These are phyloP conservation scores for Carettochelys insculpta DNA, from an alignment of 2,113 vertebrate genomes.

Conservation along the genomic window DNA sequence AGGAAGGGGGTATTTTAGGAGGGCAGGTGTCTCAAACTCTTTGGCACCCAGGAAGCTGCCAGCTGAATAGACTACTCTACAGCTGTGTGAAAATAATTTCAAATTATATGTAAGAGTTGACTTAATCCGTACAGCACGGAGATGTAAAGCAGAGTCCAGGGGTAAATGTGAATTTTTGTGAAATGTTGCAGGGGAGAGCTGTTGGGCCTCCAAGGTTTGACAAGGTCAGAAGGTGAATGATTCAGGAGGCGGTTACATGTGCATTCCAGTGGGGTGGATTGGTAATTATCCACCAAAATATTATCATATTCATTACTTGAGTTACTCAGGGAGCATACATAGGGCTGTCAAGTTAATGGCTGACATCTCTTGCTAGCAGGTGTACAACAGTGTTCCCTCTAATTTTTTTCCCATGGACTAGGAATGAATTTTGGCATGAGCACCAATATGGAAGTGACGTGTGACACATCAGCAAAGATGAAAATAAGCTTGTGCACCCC, in stretches of 20 bases:
- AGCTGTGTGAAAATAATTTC: not conserved
- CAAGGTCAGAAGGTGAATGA: not conserved
- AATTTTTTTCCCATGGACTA: no score
- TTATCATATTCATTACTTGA: not conserved
- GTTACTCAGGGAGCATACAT: not conserved
- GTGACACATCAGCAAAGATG: no score
- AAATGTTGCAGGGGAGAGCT: not conserved
- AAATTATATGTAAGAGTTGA: not conserved
- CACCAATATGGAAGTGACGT: no score
- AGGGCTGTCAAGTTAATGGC: not conserved
- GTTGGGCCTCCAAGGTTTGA: not conserved
- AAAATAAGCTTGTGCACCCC: no score
- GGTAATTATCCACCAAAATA: not conserved
- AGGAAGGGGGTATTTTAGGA: not conserved
- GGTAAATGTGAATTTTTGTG: not conserved
- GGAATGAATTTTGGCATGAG: no score
- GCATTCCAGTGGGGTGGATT: not conserved
- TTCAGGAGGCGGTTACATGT: not conserved
- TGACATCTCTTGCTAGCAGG: not conserved
- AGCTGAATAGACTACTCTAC: not conserved
- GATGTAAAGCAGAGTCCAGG: not conserved
- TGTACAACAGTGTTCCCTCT: not conserved
- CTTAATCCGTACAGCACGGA: not conserved
- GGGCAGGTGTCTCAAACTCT: not conserved
- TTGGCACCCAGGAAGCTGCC: not conserved